Conservation (phyloP, 2,113 vertebrate species). For the Oceanodroma tethys region DNA sequence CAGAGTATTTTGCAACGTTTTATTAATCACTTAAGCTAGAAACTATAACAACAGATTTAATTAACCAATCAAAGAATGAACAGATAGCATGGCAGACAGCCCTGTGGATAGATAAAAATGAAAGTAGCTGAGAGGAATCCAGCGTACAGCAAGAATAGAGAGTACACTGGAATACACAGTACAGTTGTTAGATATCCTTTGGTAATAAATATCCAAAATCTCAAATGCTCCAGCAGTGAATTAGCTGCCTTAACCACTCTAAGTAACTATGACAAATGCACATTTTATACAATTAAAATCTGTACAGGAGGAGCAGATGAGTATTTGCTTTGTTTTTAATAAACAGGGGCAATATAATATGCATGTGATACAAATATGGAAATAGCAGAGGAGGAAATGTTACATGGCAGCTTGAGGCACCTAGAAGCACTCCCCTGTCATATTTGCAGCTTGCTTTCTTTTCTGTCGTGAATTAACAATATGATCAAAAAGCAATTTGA, state of each 20-base stretch:
- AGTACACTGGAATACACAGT: not conserved
- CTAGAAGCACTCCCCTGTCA: not conserved
- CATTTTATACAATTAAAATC: not conserved
- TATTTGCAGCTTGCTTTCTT: not conserved
- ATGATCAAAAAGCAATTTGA: not conserved
- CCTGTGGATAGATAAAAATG: not conserved
- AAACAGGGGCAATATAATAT: not conserved
- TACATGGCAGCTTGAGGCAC: not conserved
- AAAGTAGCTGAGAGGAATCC: not conserved
- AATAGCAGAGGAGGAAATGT: not conserved
- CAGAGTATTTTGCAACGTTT: not conserved
- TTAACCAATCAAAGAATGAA: not conserved
- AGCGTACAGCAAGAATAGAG: not conserved
- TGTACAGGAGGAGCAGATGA: not conserved
- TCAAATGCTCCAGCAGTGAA: not conserved
- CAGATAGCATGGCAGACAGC: not conserved
- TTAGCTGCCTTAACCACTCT: not conserved
- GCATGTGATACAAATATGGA: not conserved
- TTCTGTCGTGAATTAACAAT: not conserved
- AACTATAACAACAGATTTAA: not conserved
- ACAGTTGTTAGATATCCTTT: not conserved
- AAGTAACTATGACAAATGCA: not conserved
- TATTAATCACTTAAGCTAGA: not conserved
- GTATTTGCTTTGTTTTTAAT: not conserved
- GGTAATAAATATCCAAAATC: not conserved